phyloP scores from a whole-genome alignment of 2,888 invertebrate species.

The Andrena dorsata region DNA sequence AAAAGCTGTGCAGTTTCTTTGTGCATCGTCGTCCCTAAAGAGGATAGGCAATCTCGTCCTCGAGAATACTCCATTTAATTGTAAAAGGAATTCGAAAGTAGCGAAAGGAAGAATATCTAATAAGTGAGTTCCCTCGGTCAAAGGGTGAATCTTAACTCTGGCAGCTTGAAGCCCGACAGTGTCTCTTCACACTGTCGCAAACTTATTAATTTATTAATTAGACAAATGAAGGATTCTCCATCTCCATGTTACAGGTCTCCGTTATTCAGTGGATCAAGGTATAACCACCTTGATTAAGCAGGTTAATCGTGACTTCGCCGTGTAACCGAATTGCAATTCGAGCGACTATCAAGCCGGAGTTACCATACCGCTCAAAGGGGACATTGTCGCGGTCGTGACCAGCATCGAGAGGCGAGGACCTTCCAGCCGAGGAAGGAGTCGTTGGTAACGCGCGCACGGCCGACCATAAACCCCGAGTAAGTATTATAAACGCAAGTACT shows the following conservation, averaged over 20 bases:
- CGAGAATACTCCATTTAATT: too few species aligned
- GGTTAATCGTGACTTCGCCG: not conserved
- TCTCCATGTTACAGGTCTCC: not conserved
- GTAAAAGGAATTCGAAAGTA: too few species aligned
- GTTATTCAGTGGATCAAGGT: not conserved
- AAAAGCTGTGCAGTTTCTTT: too few species aligned
- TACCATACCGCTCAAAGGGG: constrained; percentile 14
- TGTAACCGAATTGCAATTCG: constrained; percentile 27
- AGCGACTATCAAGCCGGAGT: constrained; percentile 20
- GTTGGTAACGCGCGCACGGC: constrained; percentile 45
- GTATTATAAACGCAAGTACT: constrained; percentile 79
- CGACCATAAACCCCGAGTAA: constrained; percentile 77
- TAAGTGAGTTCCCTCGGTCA: too few species aligned
- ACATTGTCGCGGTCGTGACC: constrained; percentile 50
- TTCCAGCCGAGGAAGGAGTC: constrained; percentile 40
- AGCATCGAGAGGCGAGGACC: constrained; percentile 34
- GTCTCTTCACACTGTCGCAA: too few species aligned
- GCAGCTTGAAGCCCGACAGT: too few species aligned
- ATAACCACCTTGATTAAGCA: not conserved
- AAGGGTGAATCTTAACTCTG: too few species aligned
- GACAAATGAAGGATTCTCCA: not conserved
- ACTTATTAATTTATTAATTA: too few species aligned
- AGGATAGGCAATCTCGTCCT: too few species aligned
- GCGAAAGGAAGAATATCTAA: too few species aligned
- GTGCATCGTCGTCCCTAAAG: too few species aligned